Percentiles rank a stretch among this genome's conserved stretches.
Evolutionary conservation across 2,113 vertebrate genomes (phyloP).

Genomic region (Lipotes vexillifer): DNA sequence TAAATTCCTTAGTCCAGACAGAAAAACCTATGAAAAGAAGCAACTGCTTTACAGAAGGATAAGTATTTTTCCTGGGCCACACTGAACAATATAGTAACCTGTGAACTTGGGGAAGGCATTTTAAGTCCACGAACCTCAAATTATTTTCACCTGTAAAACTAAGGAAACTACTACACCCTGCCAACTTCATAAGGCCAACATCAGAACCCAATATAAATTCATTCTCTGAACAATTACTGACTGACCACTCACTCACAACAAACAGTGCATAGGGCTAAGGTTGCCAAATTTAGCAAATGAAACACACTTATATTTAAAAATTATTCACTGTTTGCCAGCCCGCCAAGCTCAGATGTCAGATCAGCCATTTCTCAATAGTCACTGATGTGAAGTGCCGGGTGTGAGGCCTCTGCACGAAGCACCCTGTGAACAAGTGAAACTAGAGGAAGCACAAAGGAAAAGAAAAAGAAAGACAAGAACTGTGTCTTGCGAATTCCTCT

Average conservation of each 20-base stretch:
- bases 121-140: neutral
- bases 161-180: neutral
- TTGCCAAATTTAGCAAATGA: neutral
- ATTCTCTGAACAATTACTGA: neutral
- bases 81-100: neutral
- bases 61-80: neutral
- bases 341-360: too few relatives aligned
- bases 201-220: conserved; percentile 12
- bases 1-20: neutral
- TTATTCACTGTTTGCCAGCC: neutral
- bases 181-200: neutral
- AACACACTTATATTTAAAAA: neutral
- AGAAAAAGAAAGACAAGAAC: too few relatives aligned
- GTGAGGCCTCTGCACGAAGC: too few relatives aligned
- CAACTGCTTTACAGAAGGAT: neutral
- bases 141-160: neutral
- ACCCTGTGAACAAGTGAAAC: too few relatives aligned
- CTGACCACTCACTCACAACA: neutral
- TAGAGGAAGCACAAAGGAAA: too few relatives aligned
- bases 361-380: too few relatives aligned
- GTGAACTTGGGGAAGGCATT: neutral
- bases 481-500: too few relatives aligned
- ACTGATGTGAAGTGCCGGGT: too few relatives aligned
- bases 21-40: conserved; percentile 8
- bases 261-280: neutral